phyloP scores from a whole-genome alignment of 2,888 invertebrate species.

The Carpatolechia fugitivella region DNA sequence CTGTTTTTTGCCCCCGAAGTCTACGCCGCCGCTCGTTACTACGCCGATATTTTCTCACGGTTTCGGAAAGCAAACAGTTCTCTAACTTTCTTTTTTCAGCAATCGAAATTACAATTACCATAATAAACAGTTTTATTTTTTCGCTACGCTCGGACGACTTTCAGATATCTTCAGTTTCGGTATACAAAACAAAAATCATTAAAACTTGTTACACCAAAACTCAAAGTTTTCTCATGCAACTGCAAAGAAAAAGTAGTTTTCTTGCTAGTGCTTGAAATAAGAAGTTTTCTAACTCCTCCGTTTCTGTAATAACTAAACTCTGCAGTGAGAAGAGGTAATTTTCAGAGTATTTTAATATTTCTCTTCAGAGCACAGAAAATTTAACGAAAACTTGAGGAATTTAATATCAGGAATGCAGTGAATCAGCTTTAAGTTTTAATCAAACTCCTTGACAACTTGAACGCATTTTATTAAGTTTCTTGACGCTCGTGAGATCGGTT shows the following conservation, averaged over 20 bases:
- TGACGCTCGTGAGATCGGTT: constrained; percentile 65
- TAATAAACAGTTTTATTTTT: neutral
- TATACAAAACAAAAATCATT: neutral
- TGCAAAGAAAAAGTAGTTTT: neutral
- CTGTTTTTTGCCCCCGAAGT: constrained; percentile 50
- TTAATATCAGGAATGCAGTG: constrained; percentile 19
- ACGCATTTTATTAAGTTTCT: constrained; percentile 49
- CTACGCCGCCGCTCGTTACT: constrained; percentile 4
- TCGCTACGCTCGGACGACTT: neutral
- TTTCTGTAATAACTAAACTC: neutral
- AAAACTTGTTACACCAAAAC: neutral
- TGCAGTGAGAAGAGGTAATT: neutral
- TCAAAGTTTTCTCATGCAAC: too few species aligned
- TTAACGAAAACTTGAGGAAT: neutral
- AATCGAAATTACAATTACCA: constrained; percentile 32
- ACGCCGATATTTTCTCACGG: constrained; percentile 64
- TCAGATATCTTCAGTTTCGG: neutral
- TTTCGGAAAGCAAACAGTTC: constrained; percentile 59
- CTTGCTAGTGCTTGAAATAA: neutral
- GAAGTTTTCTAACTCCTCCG: neutral
- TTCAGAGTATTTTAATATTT: neutral
- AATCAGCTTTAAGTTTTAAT: constrained; percentile 18
- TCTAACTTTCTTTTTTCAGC: constrained; percentile 56
- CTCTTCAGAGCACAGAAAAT: neutral
- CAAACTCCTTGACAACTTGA: constrained; percentile 9